These are phyloP conservation scores for Tetrapedia diversipes DNA, from an alignment of 2,888 invertebrate genomes.

Conservation along the genomic window DNA sequence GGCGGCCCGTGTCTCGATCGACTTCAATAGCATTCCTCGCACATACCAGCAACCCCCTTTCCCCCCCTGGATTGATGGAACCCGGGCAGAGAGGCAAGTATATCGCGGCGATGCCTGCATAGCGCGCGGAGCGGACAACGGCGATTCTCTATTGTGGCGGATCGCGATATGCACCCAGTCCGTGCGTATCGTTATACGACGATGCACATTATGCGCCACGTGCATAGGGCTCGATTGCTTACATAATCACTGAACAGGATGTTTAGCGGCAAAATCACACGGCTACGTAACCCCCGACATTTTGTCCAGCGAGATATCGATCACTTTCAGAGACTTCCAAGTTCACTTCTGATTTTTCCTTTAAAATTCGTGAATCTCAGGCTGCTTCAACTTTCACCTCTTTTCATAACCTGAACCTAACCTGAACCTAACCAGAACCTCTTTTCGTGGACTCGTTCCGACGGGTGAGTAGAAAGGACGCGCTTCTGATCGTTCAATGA, in stretches of 20 bases:
- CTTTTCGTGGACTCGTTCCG: too few relatives aligned
- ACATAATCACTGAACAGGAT: conserved; percentile 57
- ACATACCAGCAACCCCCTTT: conserved; percentile 53
- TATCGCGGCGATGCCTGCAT: conserved; percentile 49
- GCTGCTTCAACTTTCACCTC: too few relatives aligned
- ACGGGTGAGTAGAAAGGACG: too few relatives aligned
- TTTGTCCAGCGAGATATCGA: conserved; percentile 1
- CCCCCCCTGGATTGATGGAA: conserved; percentile 42
- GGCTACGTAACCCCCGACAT: conserved; percentile 30
- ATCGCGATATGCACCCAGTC: conserved; percentile 43
- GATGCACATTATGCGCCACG: conserved; percentile 62
- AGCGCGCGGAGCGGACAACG: conserved; percentile 39
- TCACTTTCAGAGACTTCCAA: background rate
- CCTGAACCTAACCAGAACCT: too few relatives aligned
- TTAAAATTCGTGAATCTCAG: too few relatives aligned
- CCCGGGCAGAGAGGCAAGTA: conserved; percentile 57
- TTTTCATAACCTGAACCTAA: too few relatives aligned
- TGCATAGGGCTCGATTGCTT: conserved; percentile 50
- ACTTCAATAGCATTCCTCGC: conserved; percentile 78
- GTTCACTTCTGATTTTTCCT: too few relatives aligned
- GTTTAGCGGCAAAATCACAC: conserved; percentile 36
- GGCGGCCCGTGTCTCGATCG: conserved; percentile 61
- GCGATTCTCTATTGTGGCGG: conserved; percentile 60
- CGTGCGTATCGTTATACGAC: conserved; percentile 58
- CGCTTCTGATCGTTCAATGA: too few relatives aligned